A percentile compares a stretch with the other conserved stretches of the same genome.
phyloP scores from a whole-genome alignment of 2,888 invertebrate species.

The Macrosoma leucophasiata region DNA sequence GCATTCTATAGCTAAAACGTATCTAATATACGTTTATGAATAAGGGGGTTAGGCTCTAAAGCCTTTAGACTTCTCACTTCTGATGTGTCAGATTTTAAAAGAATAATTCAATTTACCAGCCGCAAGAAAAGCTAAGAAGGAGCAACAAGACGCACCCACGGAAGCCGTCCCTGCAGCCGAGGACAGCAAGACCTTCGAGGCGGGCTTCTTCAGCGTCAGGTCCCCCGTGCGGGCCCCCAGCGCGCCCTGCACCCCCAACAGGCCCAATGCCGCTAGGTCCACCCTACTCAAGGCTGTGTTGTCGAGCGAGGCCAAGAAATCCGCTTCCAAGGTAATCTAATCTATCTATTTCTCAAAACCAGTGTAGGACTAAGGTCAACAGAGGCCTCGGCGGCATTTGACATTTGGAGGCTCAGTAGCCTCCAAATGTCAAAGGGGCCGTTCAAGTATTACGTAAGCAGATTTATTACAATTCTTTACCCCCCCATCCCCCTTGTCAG shows the following conservation, averaged over 20 bases:
- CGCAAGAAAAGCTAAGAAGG: conserved; percentile 52
- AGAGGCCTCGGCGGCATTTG: too few species aligned
- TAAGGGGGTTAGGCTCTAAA: too few species aligned
- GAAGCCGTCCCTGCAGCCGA: not conserved
- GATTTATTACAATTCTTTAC: too few species aligned
- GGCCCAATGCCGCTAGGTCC: conserved; percentile 11
- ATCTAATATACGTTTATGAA: too few species aligned
- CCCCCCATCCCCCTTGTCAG: too few species aligned
- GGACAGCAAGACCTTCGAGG: conserved; percentile 54
- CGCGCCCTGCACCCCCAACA: conserved; percentile 24
- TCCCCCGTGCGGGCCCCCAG: conserved; percentile 47
- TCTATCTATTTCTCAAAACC: not conserved
- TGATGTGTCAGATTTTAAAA: too few species aligned
- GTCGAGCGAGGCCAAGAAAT: conserved; percentile 59
- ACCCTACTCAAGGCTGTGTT: conserved; percentile 50
- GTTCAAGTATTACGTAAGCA: too few species aligned
- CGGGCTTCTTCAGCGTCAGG: conserved; percentile 58
- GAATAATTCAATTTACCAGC: conserved; percentile 42
- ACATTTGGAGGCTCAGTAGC: too few species aligned
- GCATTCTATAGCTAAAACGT: too few species aligned
- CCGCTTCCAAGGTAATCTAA: conserved; percentile 44
- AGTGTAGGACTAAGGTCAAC: too few species aligned
- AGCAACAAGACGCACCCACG: conserved; percentile 23
- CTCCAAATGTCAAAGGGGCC: too few species aligned
- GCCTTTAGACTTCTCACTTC: too few species aligned